phyloP scores from a whole-genome alignment of 1,140 invertebrate genomes.

The Leptinotarsa defecta region DNA sequence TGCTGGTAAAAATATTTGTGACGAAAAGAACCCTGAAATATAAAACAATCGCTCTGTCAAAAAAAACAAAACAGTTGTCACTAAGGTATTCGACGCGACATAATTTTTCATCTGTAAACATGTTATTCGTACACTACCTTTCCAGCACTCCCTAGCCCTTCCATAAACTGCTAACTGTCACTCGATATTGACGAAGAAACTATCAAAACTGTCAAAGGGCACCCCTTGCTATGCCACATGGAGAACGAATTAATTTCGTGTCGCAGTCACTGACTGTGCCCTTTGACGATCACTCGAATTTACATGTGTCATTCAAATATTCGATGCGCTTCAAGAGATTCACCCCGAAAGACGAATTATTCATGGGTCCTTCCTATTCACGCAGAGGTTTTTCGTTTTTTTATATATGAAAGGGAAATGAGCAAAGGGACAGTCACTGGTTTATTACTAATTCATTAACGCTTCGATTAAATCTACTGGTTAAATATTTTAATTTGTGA shows the following conservation, averaged over 20 bases:
- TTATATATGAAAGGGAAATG: not conserved
- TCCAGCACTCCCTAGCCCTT: not conserved
- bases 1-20: too few species aligned
- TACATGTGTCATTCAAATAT: slow-evolving; percentile 34
- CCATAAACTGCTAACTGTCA: slow-evolving; percentile 5
- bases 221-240: slow-evolving; percentile 7
- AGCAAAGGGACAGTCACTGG: not conserved
- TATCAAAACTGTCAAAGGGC: not conserved
- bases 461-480: too few species aligned
- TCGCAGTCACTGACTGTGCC: not conserved
- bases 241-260: slow-evolving; percentile 23
- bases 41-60: too few species aligned
- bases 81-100: too few species aligned
- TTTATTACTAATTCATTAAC: not conserved
- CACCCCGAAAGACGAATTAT: not conserved
- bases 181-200: slow-evolving; percentile 5
- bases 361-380: not conserved
- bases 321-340: slow-evolving; percentile 24
- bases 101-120: not conserved
- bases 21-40: too few species aligned
- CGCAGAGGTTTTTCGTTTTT: not conserved
- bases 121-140: not conserved
- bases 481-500: too few species aligned
- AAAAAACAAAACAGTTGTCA: too few species aligned
- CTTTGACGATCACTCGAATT: slow-evolving; percentile 16